Base-by-base conservation (phyloP, 2,113 vertebrate species). In the Peromyscus californicus region DNA sequence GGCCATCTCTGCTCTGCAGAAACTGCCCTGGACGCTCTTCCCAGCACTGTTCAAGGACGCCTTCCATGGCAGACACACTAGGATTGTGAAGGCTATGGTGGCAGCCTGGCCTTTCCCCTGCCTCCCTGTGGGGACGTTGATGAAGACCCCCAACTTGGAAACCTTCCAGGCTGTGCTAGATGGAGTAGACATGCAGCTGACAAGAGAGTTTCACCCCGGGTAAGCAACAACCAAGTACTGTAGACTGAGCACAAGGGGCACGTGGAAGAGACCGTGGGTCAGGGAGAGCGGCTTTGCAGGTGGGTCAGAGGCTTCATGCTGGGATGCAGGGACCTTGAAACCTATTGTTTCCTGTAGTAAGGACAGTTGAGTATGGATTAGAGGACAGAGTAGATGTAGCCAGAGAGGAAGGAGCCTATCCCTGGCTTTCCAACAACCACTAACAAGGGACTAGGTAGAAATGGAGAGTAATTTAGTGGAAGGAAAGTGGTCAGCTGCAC, bases 211-310 rank as follows among this genome's bases (percentile, higher is more conserved):
- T 84, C n/a, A 63, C 22, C 22, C 57, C 7, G 61, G 57, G 29
- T 86, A 45, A 86, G 61, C 15, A 31, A 19, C 11, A 33, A 21
- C 39, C 39, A 45, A 31, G 83, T 21, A 33, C 2, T 31, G 9
- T 31, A 21, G 29, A 45, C 42, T 10, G 15, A 65, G 16, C 4
- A 31, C 22, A 3, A 17, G 1, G 15, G 4, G 2, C 2, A 33
- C 7, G 2, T 51, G 48, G 12, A 3, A 21, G 61, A 65, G 1
- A 31, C 16, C 0, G 3, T 24, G 36, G 24, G 15, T 45, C 16
- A 6, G 2, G 26, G 7, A 31, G 61, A 33, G 6, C 11, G 16
- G 24, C 5, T 0, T 48, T 5, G 12, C 2, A 29, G 15, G 22
- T 48, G 26, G 42, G 11, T 76, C 75, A 76, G 74, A 76, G 75